Evolutionary conservation across 2,797 vertebrate species (phyloP).

Genomic region (Jordanella pulchra): DNA sequence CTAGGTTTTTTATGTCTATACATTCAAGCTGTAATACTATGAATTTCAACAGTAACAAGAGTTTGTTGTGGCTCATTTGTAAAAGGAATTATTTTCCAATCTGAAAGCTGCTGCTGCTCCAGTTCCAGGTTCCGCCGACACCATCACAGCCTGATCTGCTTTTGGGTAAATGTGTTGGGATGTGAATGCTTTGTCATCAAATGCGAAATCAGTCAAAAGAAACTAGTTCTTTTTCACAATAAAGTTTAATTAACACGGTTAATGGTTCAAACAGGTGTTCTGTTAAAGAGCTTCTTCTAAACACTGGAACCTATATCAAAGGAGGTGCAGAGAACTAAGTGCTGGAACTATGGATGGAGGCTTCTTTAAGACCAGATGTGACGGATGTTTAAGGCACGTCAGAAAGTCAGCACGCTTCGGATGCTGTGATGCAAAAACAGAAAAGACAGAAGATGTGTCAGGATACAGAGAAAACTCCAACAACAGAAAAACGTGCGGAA

Average conservation of each 20-base stretch:
- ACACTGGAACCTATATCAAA: constrained; percentile 21
- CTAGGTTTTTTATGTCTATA: too few relatives aligned
- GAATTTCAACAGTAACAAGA: too few relatives aligned
- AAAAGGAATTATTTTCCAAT: not conserved
- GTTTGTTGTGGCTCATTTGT: too few relatives aligned
- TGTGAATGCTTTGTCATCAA: not conserved
- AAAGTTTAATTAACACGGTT: constrained; percentile 25
- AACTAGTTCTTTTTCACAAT: not conserved
- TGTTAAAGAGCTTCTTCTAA: constrained; percentile 15
- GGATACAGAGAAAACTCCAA: not conserved
- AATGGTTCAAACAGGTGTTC: constrained; percentile 4
- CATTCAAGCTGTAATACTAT: too few relatives aligned
- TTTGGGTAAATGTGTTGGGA: too few relatives aligned
- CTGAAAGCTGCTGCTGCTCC: not conserved
- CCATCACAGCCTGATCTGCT: too few relatives aligned
- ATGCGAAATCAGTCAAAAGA: not conserved
- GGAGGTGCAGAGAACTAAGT: constrained; percentile 46
- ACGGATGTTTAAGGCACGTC: constrained; percentile 44
- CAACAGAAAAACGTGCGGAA: not conserved
- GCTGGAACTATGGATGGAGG: constrained; percentile 24
- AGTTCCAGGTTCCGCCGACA: not conserved
- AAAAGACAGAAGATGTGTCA: constrained; percentile 2
- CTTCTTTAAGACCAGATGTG: constrained; percentile 30
- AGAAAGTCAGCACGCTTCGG: constrained; percentile 84
- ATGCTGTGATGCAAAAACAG: constrained; percentile 75